Percentiles rank a stretch among this genome's conserved stretches.
These are phyloP conservation scores for Dicrostonyx torquatus DNA, from an alignment of 2,797 vertebrate genomes.

Conservation along the genomic window DNA sequence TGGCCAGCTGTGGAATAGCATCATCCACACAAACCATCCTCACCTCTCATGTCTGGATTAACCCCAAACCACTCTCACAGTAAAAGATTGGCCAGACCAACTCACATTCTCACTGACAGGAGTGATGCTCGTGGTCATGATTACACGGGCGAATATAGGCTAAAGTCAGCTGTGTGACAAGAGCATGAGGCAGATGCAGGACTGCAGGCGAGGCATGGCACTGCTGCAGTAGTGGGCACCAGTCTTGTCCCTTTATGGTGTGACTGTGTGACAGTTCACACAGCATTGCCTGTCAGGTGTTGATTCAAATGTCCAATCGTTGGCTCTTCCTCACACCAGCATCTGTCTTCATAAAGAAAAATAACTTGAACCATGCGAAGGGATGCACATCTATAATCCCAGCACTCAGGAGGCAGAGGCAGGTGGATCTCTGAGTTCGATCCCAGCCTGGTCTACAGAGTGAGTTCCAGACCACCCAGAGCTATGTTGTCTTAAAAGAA, in stretches of 20 bases:
- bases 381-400: neutral
- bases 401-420: neutral
- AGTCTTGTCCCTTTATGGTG: neutral
- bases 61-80: neutral
- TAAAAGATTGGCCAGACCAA: conserved; percentile 5
- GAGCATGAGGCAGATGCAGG: neutral
- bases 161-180: neutral
- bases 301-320: neutral
- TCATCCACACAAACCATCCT: neutral
- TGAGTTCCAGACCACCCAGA: neutral
- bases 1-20: neutral
- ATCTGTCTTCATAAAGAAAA: neutral
- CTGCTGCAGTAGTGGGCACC: neutral
- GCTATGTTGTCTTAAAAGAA: too few relatives aligned
- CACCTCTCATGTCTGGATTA: neutral
- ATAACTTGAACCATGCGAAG: neutral
- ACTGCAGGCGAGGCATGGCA: neutral
- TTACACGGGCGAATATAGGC: neutral
- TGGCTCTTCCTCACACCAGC: neutral
- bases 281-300: neutral
- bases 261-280: neutral
- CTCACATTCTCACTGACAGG: neutral
- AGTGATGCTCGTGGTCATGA: neutral
- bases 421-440: neutral
- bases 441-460: neutral